Conservation (phyloP, 2,113 vertebrate genomes). For the Excalfactoria chinensis region DNA sequence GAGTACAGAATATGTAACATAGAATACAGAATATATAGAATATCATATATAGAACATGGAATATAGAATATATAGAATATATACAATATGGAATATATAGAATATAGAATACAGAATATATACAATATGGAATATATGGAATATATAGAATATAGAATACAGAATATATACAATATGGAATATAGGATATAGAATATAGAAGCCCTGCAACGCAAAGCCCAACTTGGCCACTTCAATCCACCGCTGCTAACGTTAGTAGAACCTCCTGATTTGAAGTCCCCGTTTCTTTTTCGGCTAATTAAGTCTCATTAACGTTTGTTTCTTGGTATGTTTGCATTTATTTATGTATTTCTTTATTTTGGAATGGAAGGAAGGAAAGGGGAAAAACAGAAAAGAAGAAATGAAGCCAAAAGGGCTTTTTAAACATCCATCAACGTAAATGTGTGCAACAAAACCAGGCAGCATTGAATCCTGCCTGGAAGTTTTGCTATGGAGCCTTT, state of each 20-base stretch:
- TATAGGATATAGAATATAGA: not conserved
- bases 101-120: too few species aligned
- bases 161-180: too few species aligned
- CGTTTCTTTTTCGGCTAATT: not conserved
- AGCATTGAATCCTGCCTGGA: not conserved
- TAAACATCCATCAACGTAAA: not conserved
- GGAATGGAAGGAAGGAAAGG: not conserved
- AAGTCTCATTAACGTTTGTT: not conserved
- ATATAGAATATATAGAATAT: too few species aligned
- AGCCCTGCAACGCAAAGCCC: rapidly evolving
- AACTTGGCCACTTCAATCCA: not conserved
- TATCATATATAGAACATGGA: too few species aligned
- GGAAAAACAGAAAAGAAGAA: not conserved
- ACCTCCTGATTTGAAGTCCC: not conserved
- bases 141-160: too few species aligned
- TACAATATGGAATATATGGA: too few species aligned
- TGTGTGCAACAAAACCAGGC: not conserved
- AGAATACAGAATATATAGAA: too few species aligned
- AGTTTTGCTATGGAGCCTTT: not conserved
- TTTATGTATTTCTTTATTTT: too few species aligned
- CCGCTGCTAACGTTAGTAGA: rapidly evolving
- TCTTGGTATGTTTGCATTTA: too few species aligned
- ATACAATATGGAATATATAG: too few species aligned
- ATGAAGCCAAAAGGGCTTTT: not conserved
- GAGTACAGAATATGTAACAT: too few species aligned